Percentiles rank a stretch among this genome's conserved stretches.
Evolutionary conservation across 2,888 invertebrate species (phyloP).

Genomic region (Acanthoscelides obtectus): DNA sequence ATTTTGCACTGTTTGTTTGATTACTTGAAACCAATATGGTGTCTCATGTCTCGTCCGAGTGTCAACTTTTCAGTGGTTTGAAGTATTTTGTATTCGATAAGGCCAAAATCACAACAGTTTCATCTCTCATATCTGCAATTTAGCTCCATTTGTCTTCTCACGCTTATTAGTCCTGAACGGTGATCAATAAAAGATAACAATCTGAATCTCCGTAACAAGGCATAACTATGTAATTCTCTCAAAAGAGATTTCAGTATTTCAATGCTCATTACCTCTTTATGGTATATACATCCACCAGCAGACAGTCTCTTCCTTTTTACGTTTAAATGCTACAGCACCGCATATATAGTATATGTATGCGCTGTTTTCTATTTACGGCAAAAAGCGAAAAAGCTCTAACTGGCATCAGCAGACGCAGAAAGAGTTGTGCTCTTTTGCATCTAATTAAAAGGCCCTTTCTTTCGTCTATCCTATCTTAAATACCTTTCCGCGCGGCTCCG

Average conservation of each 20-base stretch:
- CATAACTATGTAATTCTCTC: not conserved
- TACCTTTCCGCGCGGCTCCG: not conserved
- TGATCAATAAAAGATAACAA: not conserved
- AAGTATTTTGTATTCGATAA: too few relatives aligned
- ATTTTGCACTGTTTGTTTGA: too few relatives aligned
- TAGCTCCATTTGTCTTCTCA: too few relatives aligned
- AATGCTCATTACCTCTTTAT: not conserved
- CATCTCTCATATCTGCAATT: too few relatives aligned
- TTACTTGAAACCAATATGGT: too few relatives aligned
- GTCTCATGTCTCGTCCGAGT: too few relatives aligned
- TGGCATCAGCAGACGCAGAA: not conserved
- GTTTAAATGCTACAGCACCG: not conserved
- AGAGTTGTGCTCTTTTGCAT: not conserved
- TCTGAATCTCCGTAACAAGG: not conserved
- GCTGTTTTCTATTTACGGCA: not conserved
- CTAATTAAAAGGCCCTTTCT: conserved; percentile 1
- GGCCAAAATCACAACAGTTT: too few relatives aligned
- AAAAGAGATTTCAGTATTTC: not conserved
- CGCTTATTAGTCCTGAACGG: not conserved
- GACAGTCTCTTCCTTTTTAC: not conserved
- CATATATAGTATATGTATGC: not conserved
- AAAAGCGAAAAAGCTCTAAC: not conserved
- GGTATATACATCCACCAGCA: not conserved
- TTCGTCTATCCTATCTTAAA: not conserved
- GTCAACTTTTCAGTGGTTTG: too few relatives aligned